These are phyloP conservation scores for Lophotis ruficrista DNA, from an alignment of 2,113 vertebrate genomes.

Conservation along the genomic window DNA sequence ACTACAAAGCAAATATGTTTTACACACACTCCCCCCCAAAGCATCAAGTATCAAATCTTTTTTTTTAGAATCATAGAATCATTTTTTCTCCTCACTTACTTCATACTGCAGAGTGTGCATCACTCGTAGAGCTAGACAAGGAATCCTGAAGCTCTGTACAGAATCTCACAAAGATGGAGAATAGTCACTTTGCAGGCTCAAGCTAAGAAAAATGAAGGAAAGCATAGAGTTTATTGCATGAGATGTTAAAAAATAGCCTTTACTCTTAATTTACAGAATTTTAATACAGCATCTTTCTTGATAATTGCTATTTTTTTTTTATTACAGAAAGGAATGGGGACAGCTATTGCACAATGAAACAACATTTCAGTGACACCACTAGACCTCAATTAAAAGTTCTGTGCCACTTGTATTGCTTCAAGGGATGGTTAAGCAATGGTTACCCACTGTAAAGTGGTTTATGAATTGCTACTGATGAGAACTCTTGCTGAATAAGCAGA, in stretches of 20 bases:
- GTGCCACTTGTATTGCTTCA: neutral
- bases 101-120: neutral
- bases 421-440: neutral
- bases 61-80: no score
- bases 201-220: neutral
- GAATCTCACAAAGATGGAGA: neutral
- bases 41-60: neutral
- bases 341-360: neutral
- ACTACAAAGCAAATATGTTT: neutral
- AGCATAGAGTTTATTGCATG: neutral
- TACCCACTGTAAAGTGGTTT: neutral
- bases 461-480: neutral
- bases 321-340: neutral
- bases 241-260: neutral
- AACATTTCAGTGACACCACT: neutral
- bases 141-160: neutral
- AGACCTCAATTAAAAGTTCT: constrained; percentile 56
- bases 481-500: constrained; percentile 50
- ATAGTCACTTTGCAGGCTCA: no score
- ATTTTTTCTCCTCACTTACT: neutral
- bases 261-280: neutral
- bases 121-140: neutral
- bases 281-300: neutral
- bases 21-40: neutral
- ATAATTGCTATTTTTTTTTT: neutral